These are phyloP conservation scores for Temnothorax rugatulus DNA, from an alignment of 2,888 invertebrate genomes.

Conservation along the genomic window DNA sequence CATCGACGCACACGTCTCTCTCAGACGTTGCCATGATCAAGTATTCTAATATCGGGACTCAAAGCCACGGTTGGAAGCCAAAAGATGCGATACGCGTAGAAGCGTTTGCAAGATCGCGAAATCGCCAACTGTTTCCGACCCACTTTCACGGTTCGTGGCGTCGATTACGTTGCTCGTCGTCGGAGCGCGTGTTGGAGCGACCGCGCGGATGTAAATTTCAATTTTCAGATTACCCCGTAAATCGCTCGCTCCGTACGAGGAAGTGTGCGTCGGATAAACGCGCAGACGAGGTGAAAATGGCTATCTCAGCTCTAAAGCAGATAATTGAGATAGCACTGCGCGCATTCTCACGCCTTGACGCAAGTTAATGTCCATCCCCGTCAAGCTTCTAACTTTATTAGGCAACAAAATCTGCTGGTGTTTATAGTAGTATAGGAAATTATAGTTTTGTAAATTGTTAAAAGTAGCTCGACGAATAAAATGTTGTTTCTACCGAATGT, in stretches of 20 bases:
- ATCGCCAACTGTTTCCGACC: conserved; percentile 49
- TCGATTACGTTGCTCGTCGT: conserved; percentile 27
- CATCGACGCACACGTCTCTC: conserved; percentile 5
- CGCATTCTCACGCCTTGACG: conserved; percentile 24
- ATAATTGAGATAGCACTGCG: conserved; percentile 61
- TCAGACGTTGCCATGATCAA: neutral
- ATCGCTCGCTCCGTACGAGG: conserved; percentile 40
- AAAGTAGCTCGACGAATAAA: neutral
- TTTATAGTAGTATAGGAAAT: neutral
- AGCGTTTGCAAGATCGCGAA: conserved; percentile 46
- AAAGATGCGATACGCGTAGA: conserved; percentile 49
- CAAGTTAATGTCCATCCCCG: conserved; percentile 2
- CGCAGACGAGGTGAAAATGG: conserved; percentile 48
- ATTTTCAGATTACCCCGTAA: conserved; percentile 63
- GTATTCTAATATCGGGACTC: conserved; percentile 57
- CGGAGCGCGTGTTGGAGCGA: neutral
- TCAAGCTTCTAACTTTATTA: conserved; percentile 28
- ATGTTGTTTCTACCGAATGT: neutral
- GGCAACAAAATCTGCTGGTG: conserved; percentile 13
- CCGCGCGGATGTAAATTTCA: conserved; percentile 47
- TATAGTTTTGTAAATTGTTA: neutral
- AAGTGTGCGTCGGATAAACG: conserved; percentile 23
- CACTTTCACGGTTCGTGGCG: conserved; percentile 59
- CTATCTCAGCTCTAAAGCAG: conserved; percentile 30
- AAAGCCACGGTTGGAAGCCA: conserved; percentile 63